phyloP scores from a whole-genome alignment of 2,113 vertebrate genomes.

The Columba livia region DNA sequence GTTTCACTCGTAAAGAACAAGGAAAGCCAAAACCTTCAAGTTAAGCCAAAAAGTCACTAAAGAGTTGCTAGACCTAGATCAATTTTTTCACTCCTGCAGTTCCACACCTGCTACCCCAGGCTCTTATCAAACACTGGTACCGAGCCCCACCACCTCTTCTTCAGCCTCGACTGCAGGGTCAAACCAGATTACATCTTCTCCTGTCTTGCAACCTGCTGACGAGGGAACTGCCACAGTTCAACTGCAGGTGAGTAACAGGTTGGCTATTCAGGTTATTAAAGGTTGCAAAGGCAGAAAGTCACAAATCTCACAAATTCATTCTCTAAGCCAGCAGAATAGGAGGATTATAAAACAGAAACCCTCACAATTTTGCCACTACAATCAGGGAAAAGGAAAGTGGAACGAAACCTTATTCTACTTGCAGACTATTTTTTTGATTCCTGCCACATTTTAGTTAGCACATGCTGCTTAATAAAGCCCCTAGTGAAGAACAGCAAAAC shows the following conservation, averaged over 20 bases:
- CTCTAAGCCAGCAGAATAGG: not conserved
- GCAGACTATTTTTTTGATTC: not conserved
- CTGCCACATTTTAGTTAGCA: not conserved
- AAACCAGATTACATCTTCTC: not conserved
- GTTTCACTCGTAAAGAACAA: not conserved
- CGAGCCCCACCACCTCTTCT: not conserved
- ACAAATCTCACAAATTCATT: not conserved
- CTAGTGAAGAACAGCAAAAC: not conserved
- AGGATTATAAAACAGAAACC: not conserved
- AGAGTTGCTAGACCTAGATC: not conserved
- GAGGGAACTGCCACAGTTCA: not conserved
- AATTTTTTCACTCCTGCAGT: not conserved
- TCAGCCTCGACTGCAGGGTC: not conserved
- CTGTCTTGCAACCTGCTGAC: not conserved
- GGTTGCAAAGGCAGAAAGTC: not conserved
- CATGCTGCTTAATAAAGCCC: not conserved
- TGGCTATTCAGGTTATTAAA: not conserved
- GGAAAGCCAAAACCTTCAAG: not conserved
- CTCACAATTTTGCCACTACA: not conserved
- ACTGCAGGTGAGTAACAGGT: not conserved
- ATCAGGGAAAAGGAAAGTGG: not conserved
- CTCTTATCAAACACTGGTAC: not conserved
- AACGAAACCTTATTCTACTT: not conserved
- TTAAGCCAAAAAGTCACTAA: not conserved
- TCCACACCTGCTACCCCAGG: not conserved